Base-by-base conservation (phyloP, 2,888 invertebrate species). In the Coleophora deauratella region DNA sequence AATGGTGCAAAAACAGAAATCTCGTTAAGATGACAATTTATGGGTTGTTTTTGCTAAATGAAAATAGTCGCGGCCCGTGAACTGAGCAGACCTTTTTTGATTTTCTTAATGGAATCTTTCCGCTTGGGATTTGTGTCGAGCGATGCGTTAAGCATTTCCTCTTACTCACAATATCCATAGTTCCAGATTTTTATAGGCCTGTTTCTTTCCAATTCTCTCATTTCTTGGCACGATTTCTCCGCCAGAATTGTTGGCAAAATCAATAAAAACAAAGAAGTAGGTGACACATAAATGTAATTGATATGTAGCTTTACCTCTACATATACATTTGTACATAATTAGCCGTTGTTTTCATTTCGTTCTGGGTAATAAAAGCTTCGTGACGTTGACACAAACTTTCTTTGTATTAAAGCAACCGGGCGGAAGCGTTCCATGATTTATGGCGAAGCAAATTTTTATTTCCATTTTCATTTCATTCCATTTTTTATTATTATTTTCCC, bases 11-110 rank as follows among this genome's bases (percentile, higher is more conserved):
- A 84, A 84, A 81, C 82, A 79, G 73, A 82, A 82, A 85, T 82
- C 80, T 85, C 78, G 82, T 85, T 84, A 82, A 81, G 84, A 84
- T 85, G 85, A 84, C 85, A 85, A 85, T 85, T 85, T 85, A 85
- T 85, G 82, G 85, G 72, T 80, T 85, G 85, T 84, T 85, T 85
- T 85, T 85, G 82, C 84, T 85, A 84, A 85, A 84, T 85, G 84
- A 85, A 84, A 84, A 84, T 82, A 82, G 81, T 85, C 78, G 74
- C 69, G 68, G 62, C 65, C 73, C 74, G 70, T 73, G 81, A 79
- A 79, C 72, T 70, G 70, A 72, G 70, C 69, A 76, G 77, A 75
- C 81, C 79, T 84, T 85, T 82, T 85, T 85, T 84, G 81, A 84
- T 85, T 85, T 84, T 78, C 85, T 80, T 84, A 85, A 84, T 84